A percentile compares a stretch with the other conserved stretches of the same genome.
These are phyloP conservation scores for Fundulus diaphanus DNA, from an alignment of 2,797 vertebrate genomes.

Conservation along the genomic window DNA sequence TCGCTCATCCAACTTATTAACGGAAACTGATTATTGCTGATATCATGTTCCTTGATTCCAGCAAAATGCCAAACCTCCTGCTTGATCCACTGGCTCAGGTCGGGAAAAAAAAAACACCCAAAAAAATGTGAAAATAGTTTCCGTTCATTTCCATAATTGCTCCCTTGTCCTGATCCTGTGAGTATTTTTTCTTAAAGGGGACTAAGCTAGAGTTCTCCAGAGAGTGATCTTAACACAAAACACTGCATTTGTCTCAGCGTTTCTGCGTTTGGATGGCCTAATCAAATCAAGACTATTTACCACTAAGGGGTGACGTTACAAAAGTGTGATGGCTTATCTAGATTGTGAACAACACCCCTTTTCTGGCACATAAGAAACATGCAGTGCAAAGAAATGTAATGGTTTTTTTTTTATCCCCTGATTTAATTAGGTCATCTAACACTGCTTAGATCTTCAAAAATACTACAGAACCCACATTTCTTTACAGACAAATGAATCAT, in stretches of 20 bases:
- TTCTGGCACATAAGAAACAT: constrained; percentile 46
- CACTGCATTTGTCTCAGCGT: constrained; percentile 31
- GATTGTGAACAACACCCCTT: constrained; percentile 12
- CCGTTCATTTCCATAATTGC: constrained; percentile 45
- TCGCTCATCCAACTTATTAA: constrained; percentile 53
- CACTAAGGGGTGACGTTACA: constrained; percentile 13
- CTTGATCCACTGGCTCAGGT: constrained; percentile 54
- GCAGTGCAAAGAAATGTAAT: constrained; percentile 50
- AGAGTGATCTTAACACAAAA: constrained; percentile 53
- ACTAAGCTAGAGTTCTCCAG: constrained; percentile 54
- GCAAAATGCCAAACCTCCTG: constrained; percentile 66
- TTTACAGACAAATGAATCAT: constrained; percentile 43
- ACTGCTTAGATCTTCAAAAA: constrained; percentile 32
- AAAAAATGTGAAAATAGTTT: constrained; percentile 53
- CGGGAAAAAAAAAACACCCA: constrained; percentile 37
- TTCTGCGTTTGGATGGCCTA: constrained; percentile 37
- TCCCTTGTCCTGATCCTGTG: constrained; percentile 39
- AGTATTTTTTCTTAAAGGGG: constrained; percentile 9
- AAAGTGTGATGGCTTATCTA: neutral
- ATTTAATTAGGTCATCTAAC: constrained; percentile 41
- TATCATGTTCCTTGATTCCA: constrained; percentile 77
- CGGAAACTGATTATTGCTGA: constrained; percentile 78
- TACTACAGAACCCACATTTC: constrained; percentile 28
- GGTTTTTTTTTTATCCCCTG: constrained; percentile 24
- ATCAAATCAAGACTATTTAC: constrained; percentile 11